Evolutionary conservation across 2,888 invertebrate species (phyloP).

Genomic region (Tachina lurida): DNA sequence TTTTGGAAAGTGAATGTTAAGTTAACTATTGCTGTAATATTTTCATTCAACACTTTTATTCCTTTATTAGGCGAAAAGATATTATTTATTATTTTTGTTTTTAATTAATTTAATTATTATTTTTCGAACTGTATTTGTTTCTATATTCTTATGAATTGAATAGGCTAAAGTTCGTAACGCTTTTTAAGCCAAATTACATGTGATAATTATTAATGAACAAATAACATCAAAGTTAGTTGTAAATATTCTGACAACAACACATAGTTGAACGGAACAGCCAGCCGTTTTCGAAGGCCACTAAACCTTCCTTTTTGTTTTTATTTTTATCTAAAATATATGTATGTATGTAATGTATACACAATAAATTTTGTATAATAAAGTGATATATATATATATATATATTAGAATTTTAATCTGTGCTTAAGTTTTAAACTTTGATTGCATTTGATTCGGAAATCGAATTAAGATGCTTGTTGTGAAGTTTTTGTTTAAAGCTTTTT

Average conservation of each 20-base stretch:
- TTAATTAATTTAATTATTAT: too few species aligned
- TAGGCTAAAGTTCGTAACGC: too few species aligned
- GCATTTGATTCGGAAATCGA: neutral
- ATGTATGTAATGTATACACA: neutral
- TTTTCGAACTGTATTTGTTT: too few species aligned
- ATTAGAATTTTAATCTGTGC: neutral
- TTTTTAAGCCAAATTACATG: too few species aligned
- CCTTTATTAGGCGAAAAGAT: neutral
- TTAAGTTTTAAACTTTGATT: neutral
- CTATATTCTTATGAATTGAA: too few species aligned
- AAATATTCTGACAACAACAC: too few species aligned
- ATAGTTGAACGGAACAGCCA: too few species aligned
- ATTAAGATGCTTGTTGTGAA: too few species aligned
- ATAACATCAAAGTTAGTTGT: too few species aligned
- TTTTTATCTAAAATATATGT: neutral
- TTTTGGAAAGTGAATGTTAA: conserved; percentile 77
- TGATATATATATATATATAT: neutral
- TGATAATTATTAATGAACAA: too few species aligned
- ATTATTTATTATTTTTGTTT: neutral
- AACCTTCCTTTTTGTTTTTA: neutral
- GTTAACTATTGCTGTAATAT: neutral
- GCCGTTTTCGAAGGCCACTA: too few species aligned
- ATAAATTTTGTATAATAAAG: neutral
- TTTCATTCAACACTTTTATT: neutral
- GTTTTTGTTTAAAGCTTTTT: neutral